Percentiles rank a stretch among this genome's conserved stretches.
phyloP scores from a whole-genome alignment of 2,797 vertebrate species.

The Phoebastria nigripes region DNA sequence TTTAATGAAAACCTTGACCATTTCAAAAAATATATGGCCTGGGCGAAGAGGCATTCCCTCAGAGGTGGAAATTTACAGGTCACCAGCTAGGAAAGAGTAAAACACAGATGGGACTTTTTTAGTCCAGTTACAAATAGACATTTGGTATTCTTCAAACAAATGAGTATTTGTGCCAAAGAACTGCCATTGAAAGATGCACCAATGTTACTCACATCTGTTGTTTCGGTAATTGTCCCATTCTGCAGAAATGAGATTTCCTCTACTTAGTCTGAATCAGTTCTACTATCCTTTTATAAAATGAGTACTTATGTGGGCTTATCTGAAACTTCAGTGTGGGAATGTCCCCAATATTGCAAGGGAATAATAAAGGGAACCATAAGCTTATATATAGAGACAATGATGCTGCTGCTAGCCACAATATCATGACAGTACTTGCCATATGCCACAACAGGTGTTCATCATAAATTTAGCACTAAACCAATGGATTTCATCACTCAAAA shows the following conservation, averaged over 20 bases:
- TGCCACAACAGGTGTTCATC: not conserved
- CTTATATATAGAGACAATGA: not conserved
- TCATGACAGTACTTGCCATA: not conserved
- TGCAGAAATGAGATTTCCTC: slow-evolving; percentile 1
- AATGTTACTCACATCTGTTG: slow-evolving; percentile 13
- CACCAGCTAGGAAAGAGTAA: not conserved
- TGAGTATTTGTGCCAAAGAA: slow-evolving; percentile 1
- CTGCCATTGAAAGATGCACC: slow-evolving; percentile 14
- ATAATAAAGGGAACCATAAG: not conserved
- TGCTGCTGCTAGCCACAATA: not conserved
- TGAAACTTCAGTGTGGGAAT: not conserved
- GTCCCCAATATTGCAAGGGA: not conserved
- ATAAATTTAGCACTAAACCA: not conserved
- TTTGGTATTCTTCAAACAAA: slow-evolving; percentile 42
- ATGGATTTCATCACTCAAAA: not conserved
- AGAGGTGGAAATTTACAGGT: not conserved
- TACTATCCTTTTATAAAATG: slow-evolving; percentile 24
- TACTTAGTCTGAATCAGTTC: not conserved
- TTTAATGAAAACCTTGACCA: not conserved
- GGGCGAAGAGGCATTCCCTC: not conserved
- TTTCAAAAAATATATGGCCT: not conserved
- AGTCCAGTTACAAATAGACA: not conserved
- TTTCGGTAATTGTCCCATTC: not conserved
- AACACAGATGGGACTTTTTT: not conserved
- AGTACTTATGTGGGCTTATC: not conserved